Evolutionary conservation across 2,113 vertebrate species (phyloP), one percentile per base, ranked within the genome.

Genomic region (Misgurnus mizolepis): DNA sequence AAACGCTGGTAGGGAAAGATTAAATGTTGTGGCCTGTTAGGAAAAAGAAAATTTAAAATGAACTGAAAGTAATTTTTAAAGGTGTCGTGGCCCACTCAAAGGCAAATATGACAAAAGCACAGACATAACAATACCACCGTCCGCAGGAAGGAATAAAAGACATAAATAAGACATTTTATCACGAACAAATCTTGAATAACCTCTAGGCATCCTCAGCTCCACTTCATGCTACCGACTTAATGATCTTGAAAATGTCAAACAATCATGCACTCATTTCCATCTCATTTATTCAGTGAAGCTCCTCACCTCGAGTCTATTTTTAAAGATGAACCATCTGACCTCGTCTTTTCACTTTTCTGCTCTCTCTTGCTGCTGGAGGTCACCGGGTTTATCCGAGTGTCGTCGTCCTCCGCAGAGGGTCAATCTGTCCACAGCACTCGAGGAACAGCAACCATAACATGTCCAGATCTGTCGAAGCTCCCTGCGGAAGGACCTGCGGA

Each of bases 401-500:
- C 27, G 39, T 45, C n/a, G 12, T 79, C 70, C 45, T 18, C 53
- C 3, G 55, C 41, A 39, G 67, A 17, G 8, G 14, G 43, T 6
- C 34, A 60, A 10, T 68, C 39, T 66, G 75, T 10, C 40, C 34
- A 53, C 40, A n/a, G 49, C 22, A 7, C 6, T 49, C 2, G 27
- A 50, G 11, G 22, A 87, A 0, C 87, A 88, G 82, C 82, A 89
- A 2, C 88, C 87, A 58, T 56, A 80, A 53, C 85, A 11, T 3
- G 83, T 86, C 43, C 71, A 75, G 18, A 92, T 6, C 11, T 79
- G 75, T 18, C 65, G 83, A 0, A 90, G 79, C 69, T 93, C 81
- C 1, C 81, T 84, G 0, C 88, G 82, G 74, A 93, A 90, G 2
- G 85, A 88, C 55, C 89, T 91, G 85, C 92, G 90, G 90, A 94